Evolutionary conservation across 1,140 invertebrate species (phyloP).

Genomic region (Geopemphigus sp.): DNA sequence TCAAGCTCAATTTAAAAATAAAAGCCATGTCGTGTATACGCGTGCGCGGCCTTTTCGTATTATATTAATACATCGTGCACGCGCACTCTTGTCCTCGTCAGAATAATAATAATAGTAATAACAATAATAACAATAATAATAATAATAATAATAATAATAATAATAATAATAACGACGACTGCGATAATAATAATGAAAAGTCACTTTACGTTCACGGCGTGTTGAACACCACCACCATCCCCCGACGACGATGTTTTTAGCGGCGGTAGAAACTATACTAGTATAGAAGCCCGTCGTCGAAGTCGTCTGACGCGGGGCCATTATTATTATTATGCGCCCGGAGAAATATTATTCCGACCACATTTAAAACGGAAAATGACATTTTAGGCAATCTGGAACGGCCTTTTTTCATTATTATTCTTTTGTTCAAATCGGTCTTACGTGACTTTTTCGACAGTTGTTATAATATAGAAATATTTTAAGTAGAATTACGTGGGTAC

Average conservation of each 20-base stretch:
- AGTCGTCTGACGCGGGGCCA: not conserved
- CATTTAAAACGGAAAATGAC: too few relatives aligned
- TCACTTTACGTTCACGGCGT: conserved; percentile 46
- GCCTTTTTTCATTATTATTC: not conserved
- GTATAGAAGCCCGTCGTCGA: not conserved
- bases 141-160: too few relatives aligned
- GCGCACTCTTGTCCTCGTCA: not conserved
- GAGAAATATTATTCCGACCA: conserved; percentile 12
- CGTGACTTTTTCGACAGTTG: conserved; percentile 6
- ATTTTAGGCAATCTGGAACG: conserved; percentile 8
- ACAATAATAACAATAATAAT: conserved; percentile 6
- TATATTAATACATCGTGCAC: too few relatives aligned
- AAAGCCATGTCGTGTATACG: conserved; percentile 21
- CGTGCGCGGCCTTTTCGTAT: too few relatives aligned
- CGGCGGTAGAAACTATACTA: not conserved
- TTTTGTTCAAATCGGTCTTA: conserved; percentile 23
- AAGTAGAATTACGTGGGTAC: too few relatives aligned
- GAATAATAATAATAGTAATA: conserved; percentile 1
- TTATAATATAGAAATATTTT: too few relatives aligned
- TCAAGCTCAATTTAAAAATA: conserved; percentile 47
- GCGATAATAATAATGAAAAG: conserved; percentile 45
- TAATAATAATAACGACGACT: too few relatives aligned
- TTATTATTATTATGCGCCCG: not conserved
- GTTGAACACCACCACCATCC: conserved; percentile 35
- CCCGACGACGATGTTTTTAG: not conserved